A percentile compares a stretch with the other conserved stretches of the same genome.
Conservation (phyloP, 2,113 vertebrate species). For the Saimiri boliviensis region DNA sequence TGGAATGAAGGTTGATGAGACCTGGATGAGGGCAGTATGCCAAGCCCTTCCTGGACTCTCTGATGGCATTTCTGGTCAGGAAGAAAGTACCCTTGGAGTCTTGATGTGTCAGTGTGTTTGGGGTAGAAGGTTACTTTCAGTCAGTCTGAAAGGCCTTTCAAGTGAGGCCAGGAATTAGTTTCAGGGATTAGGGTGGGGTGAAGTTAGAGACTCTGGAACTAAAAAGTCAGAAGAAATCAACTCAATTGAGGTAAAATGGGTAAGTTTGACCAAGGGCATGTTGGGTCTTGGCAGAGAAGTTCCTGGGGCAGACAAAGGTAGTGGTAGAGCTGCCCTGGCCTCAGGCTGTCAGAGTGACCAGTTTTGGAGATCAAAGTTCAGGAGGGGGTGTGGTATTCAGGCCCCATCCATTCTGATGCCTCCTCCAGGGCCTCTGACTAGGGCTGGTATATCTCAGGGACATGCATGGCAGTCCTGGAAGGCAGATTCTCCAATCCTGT, state of each 20-base stretch:
- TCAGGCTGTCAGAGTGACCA: not conserved
- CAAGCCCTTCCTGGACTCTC: constrained; percentile 51
- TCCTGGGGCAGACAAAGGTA: not conserved
- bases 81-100: constrained; percentile 52
- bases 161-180: constrained; percentile 64
- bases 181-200: constrained; percentile 52
- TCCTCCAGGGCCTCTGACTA: not conserved
- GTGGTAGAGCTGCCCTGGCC: not conserved
- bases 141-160: constrained; percentile 59
- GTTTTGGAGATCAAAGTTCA: not conserved
- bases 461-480: not conserved
- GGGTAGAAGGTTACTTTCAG: constrained; percentile 58
- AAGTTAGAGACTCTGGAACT: constrained; percentile 46
- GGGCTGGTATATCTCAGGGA: too few species aligned
- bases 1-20: constrained; percentile 39
- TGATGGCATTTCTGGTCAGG: constrained; percentile 55
- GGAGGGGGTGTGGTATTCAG: not conserved
- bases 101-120: constrained; percentile 56
- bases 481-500: not conserved
- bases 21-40: constrained; percentile 42
- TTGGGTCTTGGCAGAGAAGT: constrained; percentile 17
- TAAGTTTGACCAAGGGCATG: constrained; percentile 46
- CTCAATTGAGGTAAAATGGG: constrained; percentile 18
- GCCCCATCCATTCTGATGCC: not conserved
- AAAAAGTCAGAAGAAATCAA: constrained; percentile 52